Conservation (phyloP, 2,113 vertebrate genomes). For the Trichechus manatus region DNA sequence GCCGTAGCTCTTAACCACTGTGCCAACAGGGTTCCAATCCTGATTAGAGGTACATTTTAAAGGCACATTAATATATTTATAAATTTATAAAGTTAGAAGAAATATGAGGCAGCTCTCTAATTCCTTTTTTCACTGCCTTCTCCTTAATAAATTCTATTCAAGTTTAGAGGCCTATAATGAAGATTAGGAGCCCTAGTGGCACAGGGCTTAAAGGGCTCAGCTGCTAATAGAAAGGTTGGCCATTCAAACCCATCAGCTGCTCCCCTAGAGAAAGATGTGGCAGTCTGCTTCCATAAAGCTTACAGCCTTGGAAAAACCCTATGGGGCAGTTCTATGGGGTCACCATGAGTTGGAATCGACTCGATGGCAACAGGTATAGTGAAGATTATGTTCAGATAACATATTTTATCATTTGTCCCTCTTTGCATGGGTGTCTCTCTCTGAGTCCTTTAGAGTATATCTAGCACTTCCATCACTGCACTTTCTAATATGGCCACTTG, state of each 20-base stretch:
- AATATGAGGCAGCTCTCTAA: not conserved
- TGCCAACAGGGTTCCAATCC: too few relatives aligned
- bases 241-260: not conserved
- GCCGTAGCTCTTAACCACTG: too few relatives aligned
- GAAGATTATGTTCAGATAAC: conserved; percentile 19
- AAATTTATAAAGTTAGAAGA: not conserved
- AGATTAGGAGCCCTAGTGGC: not conserved
- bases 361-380: not conserved
- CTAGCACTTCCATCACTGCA: not conserved
- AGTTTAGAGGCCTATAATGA: not conserved
- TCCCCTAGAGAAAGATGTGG: not conserved
- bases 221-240: not conserved
- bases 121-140: not conserved
- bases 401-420: not conserved
- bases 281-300: not conserved
- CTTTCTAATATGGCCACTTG: not conserved
- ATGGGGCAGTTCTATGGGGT: not conserved
- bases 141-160: not conserved
- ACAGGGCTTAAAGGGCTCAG: not conserved
- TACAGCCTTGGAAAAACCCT: not conserved
- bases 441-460: not conserved
- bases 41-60: not conserved
- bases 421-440: not conserved
- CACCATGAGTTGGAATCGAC: not conserved
- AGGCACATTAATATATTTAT: not conserved